Conservation (phyloP, 2,797 vertebrate genomes). For the Lepus oiostolus region DNA sequence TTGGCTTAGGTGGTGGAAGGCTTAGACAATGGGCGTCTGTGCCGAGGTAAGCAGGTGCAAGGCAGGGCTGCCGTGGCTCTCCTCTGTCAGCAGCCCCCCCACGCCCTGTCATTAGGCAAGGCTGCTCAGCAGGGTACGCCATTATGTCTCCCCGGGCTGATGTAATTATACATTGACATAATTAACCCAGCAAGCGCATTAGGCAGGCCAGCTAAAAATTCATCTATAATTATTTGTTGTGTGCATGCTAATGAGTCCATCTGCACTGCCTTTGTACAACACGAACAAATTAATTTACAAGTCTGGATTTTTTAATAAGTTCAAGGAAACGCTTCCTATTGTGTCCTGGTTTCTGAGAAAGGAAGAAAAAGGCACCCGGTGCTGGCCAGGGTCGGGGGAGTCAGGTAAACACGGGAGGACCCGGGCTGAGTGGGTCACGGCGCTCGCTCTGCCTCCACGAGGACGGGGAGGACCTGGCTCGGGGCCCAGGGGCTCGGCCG, state of each 20-base stretch:
- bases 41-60: conserved; percentile 96
- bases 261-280: conserved; percentile 99
- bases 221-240: conserved; percentile 99
- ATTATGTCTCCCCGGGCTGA: conserved; percentile 98
- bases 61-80: conserved; percentile 91
- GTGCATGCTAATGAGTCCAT: conserved; percentile 99
- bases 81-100: conserved; percentile 95
- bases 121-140: conserved; percentile 96
- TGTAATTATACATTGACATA: conserved; percentile 99
- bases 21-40: conserved; percentile 82
- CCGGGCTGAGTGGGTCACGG: accelerated
- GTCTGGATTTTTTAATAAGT: conserved; percentile 94
- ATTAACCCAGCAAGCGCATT: conserved; percentile 99
- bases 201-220: conserved; percentile 98
- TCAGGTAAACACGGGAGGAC: conserved; percentile 77
- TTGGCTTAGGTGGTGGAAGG: conserved; percentile 75
- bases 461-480: background rate
- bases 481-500: background rate
- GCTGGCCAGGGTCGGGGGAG: conserved; percentile 82
- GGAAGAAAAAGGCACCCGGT: conserved; percentile 50
- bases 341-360: conserved; percentile 81
- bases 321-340: conserved; percentile 89
- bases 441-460: background rate
- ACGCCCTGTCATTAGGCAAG: conserved; percentile 96
- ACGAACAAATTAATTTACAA: conserved; percentile 99